Base-by-base conservation (phyloP, 2,113 vertebrate species). In the Quiscalus mexicanus region DNA sequence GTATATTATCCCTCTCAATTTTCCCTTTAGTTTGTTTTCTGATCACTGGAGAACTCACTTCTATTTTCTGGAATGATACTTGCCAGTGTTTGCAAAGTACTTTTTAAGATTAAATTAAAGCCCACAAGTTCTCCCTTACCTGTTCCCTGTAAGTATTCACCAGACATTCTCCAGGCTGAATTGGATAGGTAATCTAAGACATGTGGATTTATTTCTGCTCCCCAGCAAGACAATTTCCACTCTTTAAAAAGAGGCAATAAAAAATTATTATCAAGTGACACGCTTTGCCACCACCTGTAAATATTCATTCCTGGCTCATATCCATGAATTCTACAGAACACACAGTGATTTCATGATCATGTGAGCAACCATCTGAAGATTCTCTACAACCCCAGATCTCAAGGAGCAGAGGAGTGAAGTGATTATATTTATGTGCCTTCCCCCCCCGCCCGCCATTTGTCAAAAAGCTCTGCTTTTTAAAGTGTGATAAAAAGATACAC, bases 381-480 rank as follows among this genome's bases (percentile, higher is more conserved):
- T 97, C 92, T 71, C 76, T 94, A 90, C 87, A 91, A 60, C 55
- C 63, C 41, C 44, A 20, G 82, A 89, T 79, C 0, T 6, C 73
- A 91, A 84, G 71, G 68, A 95, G 75, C 60, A 94, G 82, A 91
- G 50, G 89, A 88, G 64, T 74, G 77, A 87, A 85, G 63, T 88
- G 77, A 93, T 95, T 95, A 80, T 90, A 96, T 87, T 90, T 89
- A 89, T 74, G 47, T 84, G 73, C 5, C 24, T 27, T 8, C 9
- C 22, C 24, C 22, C 44, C 15, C 58, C 42, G 20, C 2, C 11
- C 45, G 6, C 25, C 58, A 64, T 91, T 96, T 0, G 8, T 93
- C 91, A 96, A 96, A 84, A 93, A 91, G 47, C 87, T 87, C 59
- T 93, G 87, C 81, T 94, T 97, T 96, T 93, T 93, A 87, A 95